Evolutionary conservation across 2,113 vertebrate species (phyloP).

Genomic region (Brachypodius melanocephalos): DNA sequence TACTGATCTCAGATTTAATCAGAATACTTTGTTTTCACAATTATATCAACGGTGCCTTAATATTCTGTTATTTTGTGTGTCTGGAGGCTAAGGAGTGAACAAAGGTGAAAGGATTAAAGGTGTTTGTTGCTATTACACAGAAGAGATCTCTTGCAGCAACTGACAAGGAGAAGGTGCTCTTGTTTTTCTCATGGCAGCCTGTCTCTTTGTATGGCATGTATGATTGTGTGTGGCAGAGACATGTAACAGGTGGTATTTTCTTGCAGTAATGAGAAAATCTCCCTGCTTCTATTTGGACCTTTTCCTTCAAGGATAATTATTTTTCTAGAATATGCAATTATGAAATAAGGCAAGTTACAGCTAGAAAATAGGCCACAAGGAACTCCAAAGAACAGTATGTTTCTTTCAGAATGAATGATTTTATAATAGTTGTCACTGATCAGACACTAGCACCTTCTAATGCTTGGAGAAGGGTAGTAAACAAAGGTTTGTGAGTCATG

Average conservation of each 20-base stretch:
- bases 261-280: neutral
- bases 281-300: neutral
- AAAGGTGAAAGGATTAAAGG: neutral
- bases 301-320: neutral
- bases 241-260: neutral
- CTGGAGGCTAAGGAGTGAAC: neutral
- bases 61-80: neutral
- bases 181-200: neutral
- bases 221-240: neutral
- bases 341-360: neutral
- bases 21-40: neutral
- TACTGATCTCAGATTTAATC: slow-evolving; percentile 18
- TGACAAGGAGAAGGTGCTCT: neutral
- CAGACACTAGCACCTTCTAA: neutral
- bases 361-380: neutral
- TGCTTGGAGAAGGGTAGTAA: neutral
- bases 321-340: neutral
- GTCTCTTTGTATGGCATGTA: neutral
- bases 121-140: neutral
- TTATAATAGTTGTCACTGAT: neutral
- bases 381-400: neutral
- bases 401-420: neutral
- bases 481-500: neutral
- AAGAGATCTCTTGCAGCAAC: neutral
- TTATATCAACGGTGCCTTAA: neutral